Evolutionary conservation across 2,113 vertebrate species (phyloP).

Genomic region (Odontophorus gujanensis): DNA sequence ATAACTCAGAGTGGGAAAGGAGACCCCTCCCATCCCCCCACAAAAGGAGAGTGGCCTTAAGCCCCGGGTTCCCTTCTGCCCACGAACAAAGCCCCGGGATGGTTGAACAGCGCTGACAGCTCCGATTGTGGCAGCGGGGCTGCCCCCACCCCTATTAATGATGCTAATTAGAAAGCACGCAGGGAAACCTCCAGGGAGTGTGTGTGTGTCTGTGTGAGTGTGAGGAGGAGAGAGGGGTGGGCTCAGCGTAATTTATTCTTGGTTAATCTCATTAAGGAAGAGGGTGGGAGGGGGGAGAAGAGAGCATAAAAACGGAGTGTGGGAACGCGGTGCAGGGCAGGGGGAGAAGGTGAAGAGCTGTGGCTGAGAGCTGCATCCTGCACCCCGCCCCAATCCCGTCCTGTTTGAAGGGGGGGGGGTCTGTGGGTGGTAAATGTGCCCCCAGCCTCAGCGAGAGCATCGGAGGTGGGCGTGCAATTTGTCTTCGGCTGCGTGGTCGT

Average conservation of each 20-base stretch:
- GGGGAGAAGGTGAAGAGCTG: neutral
- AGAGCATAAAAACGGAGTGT: neutral
- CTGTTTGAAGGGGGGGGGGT: neutral
- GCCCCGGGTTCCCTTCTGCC: neutral
- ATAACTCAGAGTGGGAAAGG: neutral
- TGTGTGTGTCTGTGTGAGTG: neutral
- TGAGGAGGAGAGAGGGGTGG: neutral
- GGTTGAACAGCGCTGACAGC: conserved; percentile 38
- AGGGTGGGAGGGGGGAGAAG: no score
- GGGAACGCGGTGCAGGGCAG: accelerated
- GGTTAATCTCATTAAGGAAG: conserved; percentile 24
- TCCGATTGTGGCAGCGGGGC: conserved; percentile 20
- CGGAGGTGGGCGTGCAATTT: neutral
- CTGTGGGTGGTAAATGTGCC: neutral
- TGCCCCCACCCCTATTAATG: conserved; percentile 27
- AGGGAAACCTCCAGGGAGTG: neutral
- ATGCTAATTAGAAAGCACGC: conserved; percentile 51
- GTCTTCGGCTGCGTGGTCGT: neutral
- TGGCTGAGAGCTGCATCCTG: accelerated
- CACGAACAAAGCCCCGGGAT: conserved; percentile 22
- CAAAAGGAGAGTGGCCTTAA: neutral
- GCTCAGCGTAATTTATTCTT: conserved; percentile 50
- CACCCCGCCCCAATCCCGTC: no score
- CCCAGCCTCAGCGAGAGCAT: accelerated
- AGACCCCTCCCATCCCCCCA: neutral